Base-by-base conservation (phyloP, 92 coral and sea anemone genomes). In the Zoanthus sansibaricus region DNA sequence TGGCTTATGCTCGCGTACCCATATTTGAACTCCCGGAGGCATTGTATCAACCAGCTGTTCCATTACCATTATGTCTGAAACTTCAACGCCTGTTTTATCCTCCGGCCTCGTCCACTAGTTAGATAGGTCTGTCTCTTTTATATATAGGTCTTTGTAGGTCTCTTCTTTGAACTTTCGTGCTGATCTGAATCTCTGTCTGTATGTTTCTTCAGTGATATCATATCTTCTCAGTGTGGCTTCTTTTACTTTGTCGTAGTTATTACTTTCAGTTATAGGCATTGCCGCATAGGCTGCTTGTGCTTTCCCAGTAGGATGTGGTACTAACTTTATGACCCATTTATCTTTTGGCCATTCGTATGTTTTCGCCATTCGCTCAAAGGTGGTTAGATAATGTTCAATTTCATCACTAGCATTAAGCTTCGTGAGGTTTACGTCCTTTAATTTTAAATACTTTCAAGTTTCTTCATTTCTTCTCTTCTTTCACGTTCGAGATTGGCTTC, bases 171-270 rank as follows among this genome's bases (percentile, higher is more conserved):
- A 56, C 64, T 56, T 56, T 61, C 44, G 73, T 33, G 88, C 70
- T 70, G 82, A 54, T 49, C 78, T 76, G 32, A 83, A 83, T 52
- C 89, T 62, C 49, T 83, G 92, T 61, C 89, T 68, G 71, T 89
- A 89, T 18, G 89, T 89, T 59, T 89, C 92, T 62, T 89, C 89
- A 56, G 78, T 89, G 32, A 84, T 89, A 21, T 89, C 82, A 67
- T 84, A 89, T 68, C 85, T 74, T 42, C 59, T 83, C 46, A 89
- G 76, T 56, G 75, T 89, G 47, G 89, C 89, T 47, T 84, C 75
- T 75, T 89, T 89, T 25, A 89, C 92, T 75, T 73, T 66, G n/a
- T 84, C 84, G 54, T 84, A 84, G 59, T 82, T 42, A 4, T 74
- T 59, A 21, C 76, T 62, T n/a, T 89, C 77, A 44, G 69, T 75